Base-by-base conservation (phyloP, 1,140 invertebrate genomes). In the Sarcophaga peregrina region DNA sequence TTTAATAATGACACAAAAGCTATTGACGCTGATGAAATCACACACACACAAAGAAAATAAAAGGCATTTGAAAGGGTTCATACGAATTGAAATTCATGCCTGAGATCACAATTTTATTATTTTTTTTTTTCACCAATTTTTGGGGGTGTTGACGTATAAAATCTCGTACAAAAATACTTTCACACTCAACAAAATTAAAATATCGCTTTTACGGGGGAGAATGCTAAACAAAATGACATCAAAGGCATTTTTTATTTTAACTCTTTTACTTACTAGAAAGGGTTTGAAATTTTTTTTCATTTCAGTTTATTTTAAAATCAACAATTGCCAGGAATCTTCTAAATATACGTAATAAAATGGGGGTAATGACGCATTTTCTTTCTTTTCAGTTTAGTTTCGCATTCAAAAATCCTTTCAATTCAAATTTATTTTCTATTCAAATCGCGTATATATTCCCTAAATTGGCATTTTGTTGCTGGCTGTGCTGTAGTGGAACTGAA, bases 371-470 rank as follows among this genome's bases (percentile, higher is more conserved):
- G 54, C 54, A 58, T 58, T 7, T n/a, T 58, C 54, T 7, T n/a
- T 58, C 54, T 58, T 58, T 13, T n/a, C 11, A 13, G 15, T 58
- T n/a, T n/a, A n/a, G n/a, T n/a, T n/a, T 58, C 11, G n/a, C 15
- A 58, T 58, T 58, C 15, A 58, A 58, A 58, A 37, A 37, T 37
- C 4, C 4, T 37, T 37, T 37, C 25, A 1, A 37, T 37, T 2
- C 25, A 37, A 37, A 58, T 58, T 58, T 58, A 58, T 58, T 58
- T 58, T 58, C 54, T 58, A 58, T 58, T 58, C 54, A 58, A 58
- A 58, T 58, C 54, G 54, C 54, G 13, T 58, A 58, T 15, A 58
- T 58, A 58, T 58, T 58, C 54, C 13, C 54, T 58, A 58, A 58
- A 58, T 58, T 58, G 54, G 13, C 13, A 58, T 58, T 58, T 58